phyloP scores from a whole-genome alignment of 2,888 invertebrate genomes.

The Biston betularia region DNA sequence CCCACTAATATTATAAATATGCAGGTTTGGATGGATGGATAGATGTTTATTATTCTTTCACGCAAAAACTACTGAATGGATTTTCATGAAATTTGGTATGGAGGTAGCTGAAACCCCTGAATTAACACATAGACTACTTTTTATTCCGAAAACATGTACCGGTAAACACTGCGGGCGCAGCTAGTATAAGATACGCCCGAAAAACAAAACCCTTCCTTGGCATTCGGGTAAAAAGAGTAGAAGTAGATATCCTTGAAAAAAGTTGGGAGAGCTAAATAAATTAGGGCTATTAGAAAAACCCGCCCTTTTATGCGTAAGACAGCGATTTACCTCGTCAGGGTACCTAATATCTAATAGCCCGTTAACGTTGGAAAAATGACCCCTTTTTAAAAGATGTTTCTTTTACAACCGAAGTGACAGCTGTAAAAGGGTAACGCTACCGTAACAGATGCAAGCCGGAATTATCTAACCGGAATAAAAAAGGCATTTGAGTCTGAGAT shows the following conservation, averaged over 20 bases:
- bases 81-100: too few species aligned
- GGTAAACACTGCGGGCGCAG: too few species aligned
- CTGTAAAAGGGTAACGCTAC: constrained; percentile 38
- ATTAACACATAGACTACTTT: too few species aligned
- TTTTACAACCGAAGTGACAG: constrained; percentile 28
- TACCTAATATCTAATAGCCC: constrained; percentile 22
- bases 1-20: too few species aligned
- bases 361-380: constrained; percentile 24
- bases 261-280: not conserved
- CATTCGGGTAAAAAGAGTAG: too few species aligned
- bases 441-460: constrained; percentile 44
- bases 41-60: too few species aligned
- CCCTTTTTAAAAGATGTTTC: constrained; percentile 25
- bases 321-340: constrained; percentile 9
- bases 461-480: constrained; percentile 48
- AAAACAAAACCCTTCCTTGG: too few species aligned
- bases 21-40: too few species aligned
- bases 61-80: too few species aligned
- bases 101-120: too few species aligned
- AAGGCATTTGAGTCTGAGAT: constrained; percentile 51
- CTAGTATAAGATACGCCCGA: too few species aligned
- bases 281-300: constrained; percentile 10
- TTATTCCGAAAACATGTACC: too few species aligned
- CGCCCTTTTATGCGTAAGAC: not conserved
- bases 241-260: not conserved